Evolutionary conservation across 1,140 invertebrate genomes (phyloP), one percentile per base, ranked within the genome.

Genomic region (Saccostrea echinata): DNA sequence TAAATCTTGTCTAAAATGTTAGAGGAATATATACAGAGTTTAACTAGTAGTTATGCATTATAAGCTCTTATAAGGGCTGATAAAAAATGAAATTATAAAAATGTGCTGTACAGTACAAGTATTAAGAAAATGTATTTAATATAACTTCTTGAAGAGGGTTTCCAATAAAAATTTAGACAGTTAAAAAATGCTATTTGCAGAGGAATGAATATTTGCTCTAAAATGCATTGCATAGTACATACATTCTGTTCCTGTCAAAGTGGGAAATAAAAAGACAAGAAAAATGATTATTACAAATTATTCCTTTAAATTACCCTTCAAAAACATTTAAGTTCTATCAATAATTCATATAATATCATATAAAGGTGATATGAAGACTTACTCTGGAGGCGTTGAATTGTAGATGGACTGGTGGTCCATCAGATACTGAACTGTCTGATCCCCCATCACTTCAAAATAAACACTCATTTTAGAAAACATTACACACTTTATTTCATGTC

Each of bases 391-490:
- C 30, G 84, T 91, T 86, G 87, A 92, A 94, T 89, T 94, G 93
- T 30, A 95, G 88, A 89, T 95, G 94, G 12, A 94, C 88, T 12
- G 95, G 95, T 64, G 94, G 93, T 18, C 95, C 94, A 91, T 95
- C 94, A 35, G 94, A 95, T 11, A 93, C 92, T 21, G 94, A 95
- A 86, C 94, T 95, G 90, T 95, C 94, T 33, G 94, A 95, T 18
- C 95, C 95, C 86, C 93, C 93, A 92, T 95, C 94, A 93, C 94
- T 95, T 3, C 6, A 43, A 43, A 43, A 8, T 0, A 43, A 8
- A 43, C 35, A 43, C 35, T 43, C 35, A 43, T 2, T 43, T 43
- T 6, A 43, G 4, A 43, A 43, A 43, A 8, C 43, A 43, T 43
- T 9, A 43, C 43, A 43, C 35, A 43, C 35, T 43, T 43, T 43